phyloP scores from a whole-genome alignment of 2,113 vertebrate genomes.

The Pangasianodon hypophthalmus region DNA sequence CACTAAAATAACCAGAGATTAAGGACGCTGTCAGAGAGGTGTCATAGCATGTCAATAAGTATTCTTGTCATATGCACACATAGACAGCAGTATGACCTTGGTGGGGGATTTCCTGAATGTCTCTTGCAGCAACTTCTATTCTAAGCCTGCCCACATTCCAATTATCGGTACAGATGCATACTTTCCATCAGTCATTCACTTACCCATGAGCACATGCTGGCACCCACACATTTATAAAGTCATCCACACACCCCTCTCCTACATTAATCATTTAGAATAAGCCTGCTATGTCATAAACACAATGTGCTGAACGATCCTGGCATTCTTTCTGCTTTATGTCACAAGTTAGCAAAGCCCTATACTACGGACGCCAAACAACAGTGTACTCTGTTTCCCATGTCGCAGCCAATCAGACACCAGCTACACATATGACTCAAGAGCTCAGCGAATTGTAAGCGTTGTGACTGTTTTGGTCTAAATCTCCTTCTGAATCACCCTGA shows the following conservation, averaged over 20 bases:
- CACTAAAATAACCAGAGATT: conserved; percentile 26
- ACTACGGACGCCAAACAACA: not conserved
- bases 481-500: conserved; percentile 56
- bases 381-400: not conserved
- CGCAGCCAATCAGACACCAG: not conserved
- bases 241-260: not conserved
- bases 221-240: not conserved
- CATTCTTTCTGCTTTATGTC: conserved; percentile 17
- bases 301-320: conserved; percentile 6
- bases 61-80: conserved; percentile 20
- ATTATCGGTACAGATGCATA: conserved; percentile 65
- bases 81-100: conserved; percentile 57
- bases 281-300: not conserved
- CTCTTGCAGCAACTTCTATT: conserved; percentile 71
- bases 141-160: conserved; percentile 71
- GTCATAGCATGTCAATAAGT: conserved; percentile 29
- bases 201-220: not conserved
- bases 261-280: conserved; percentile 54
- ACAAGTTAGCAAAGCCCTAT: conserved; percentile 20
- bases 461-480: conserved; percentile 55
- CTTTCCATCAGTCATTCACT: conserved; percentile 60
- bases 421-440: conserved; percentile 30
- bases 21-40: conserved; percentile 29
- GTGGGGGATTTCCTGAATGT: conserved; percentile 68
- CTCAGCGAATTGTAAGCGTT: conserved; percentile 29